These are phyloP conservation scores for Halocynthia roretzi DNA, from an alignment of 23 tunicate genomes.

Conservation along the genomic window DNA sequence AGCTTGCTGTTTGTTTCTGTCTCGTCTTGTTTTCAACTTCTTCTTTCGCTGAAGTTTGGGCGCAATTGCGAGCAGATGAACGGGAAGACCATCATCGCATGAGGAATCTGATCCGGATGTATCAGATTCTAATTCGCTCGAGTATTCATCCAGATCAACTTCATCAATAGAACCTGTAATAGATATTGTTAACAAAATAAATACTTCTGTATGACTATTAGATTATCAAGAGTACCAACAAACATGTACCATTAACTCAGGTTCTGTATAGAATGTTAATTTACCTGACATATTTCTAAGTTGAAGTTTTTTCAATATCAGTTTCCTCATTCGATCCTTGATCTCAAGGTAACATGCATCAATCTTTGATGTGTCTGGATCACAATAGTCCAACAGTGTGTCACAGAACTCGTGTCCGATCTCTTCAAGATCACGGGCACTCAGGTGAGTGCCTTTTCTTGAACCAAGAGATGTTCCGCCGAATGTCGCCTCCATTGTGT, in stretches of 20 bases:
- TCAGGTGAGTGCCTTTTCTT: constrained; percentile 74
- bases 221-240: neutral
- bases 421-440: constrained; percentile 64
- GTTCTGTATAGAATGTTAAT: neutral
- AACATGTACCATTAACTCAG: too few relatives aligned
- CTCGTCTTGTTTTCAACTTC: constrained; percentile 51
- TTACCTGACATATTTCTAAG: constrained; percentile 30
- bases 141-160: constrained; percentile 60
- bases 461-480: constrained; percentile 85
- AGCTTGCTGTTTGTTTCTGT: constrained; percentile 30
- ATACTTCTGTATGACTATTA: neutral
- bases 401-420: constrained; percentile 91
- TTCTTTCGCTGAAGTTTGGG: constrained; percentile 76
- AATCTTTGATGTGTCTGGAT: constrained; percentile 79
- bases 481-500: constrained; percentile 95
- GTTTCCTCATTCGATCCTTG: constrained; percentile 55
- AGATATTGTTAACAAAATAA: neutral
- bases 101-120: constrained; percentile 93
- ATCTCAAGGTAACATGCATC: constrained; percentile 68
- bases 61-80: constrained; percentile 83
- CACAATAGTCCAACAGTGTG: constrained; percentile 85
- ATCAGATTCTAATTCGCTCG: constrained; percentile 82
- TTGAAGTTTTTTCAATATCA: constrained; percentile 57
- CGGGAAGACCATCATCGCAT: constrained; percentile 90
- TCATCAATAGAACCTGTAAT: constrained; percentile 25